These are phyloP conservation scores for Epinotia brunnichana DNA, from an alignment of 2,888 invertebrate genomes.

Conservation along the genomic window DNA sequence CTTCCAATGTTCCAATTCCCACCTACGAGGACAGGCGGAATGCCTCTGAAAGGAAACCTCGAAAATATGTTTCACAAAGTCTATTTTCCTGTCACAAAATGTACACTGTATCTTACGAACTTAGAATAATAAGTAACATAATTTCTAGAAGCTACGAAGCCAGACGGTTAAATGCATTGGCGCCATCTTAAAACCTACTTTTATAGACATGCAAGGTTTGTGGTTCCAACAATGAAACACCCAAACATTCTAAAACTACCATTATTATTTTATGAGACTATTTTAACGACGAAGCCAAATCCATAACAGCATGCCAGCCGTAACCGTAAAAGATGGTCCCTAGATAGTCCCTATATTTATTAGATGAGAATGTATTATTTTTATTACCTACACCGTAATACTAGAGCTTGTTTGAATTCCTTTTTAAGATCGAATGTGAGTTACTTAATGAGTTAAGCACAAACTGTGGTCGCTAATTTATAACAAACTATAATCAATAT, in stretches of 20 bases:
- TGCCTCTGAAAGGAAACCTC: not conserved
- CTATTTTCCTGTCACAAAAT: too few relatives aligned
- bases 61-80: too few relatives aligned
- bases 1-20: not conserved
- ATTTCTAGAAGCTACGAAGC: constrained; percentile 17
- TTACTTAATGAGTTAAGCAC: not conserved
- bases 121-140: too few relatives aligned
- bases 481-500: not conserved
- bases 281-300: constrained; percentile 54
- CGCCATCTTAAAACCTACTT: constrained; percentile 41
- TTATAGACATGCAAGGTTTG: constrained; percentile 39
- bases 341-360: constrained; percentile 21
- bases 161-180: constrained; percentile 24
- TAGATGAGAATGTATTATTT: constrained; percentile 12
- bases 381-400: not conserved
- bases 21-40: not conserved
- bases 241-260: constrained; percentile 42
- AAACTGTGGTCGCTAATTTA: not conserved
- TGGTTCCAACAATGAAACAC: constrained; percentile 39
- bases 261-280: constrained; percentile 46
- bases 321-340: constrained; percentile 32
- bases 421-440: not conserved
- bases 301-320: constrained; percentile 39
- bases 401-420: not conserved
- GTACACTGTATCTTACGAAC: too few relatives aligned